These are phyloP conservation scores for Rhingia rostrata DNA, from an alignment of 2,888 invertebrate species.

Conservation along the genomic window DNA sequence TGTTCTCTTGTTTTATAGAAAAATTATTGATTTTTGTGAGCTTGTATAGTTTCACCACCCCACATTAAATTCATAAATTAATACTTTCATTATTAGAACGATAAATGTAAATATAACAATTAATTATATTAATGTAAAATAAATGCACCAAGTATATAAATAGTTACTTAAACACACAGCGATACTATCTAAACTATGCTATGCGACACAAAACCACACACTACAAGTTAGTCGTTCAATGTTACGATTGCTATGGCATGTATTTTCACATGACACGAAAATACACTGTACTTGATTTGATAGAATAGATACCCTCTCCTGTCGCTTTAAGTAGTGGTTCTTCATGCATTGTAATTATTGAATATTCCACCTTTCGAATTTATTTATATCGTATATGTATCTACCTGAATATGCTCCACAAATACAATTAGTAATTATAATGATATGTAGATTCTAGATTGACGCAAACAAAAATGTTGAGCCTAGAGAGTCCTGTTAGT, in stretches of 20 bases:
- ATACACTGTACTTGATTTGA: conserved; percentile 36
- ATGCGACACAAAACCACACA: background rate
- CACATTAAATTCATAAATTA: background rate
- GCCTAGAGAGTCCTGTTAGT: conserved; percentile 26
- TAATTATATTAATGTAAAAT: too few relatives aligned
- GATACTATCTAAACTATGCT: background rate
- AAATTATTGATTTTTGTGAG: too few relatives aligned
- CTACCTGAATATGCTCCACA: conserved; percentile 34
- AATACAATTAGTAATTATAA: conserved; percentile 53
- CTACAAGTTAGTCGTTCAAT: conserved; percentile 9
- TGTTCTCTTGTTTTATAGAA: too few relatives aligned
- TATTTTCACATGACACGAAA: conserved; percentile 48
- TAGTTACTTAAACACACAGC: too few relatives aligned
- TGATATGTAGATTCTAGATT: conserved; percentile 37
- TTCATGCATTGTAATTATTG: conserved; percentile 64
- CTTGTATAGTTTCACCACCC: too few relatives aligned
- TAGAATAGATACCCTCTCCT: conserved; percentile 32
- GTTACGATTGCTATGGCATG: conserved; percentile 27
- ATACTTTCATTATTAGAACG: background rate
- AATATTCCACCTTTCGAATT: conserved; percentile 38
- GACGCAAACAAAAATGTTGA: conserved; percentile 34
- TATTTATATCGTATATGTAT: conserved; percentile 2
- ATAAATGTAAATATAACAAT: background rate
- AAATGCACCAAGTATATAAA: too few relatives aligned
- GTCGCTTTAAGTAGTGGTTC: conserved; percentile 6